Percentiles rank a stretch among this genome's conserved stretches.
Evolutionary conservation across 1,140 invertebrate genomes (phyloP).

Genomic region (Lasioglossum baleicum): DNA sequence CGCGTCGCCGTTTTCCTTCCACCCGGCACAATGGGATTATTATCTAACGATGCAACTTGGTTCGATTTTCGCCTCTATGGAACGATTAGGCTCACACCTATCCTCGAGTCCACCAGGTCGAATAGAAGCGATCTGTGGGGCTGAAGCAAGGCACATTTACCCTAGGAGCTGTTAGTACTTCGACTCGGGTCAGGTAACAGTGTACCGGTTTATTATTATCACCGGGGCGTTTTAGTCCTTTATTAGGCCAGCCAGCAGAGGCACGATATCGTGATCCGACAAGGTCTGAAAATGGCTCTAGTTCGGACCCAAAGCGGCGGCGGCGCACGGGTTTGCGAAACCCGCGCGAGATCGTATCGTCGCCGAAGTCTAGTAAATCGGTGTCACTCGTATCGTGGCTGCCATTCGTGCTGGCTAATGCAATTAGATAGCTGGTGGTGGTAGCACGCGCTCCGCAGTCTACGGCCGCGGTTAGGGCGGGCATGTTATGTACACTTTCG

Average conservation of each 20-base stretch:
- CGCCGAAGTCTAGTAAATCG: constrained; percentile 62
- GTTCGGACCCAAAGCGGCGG: constrained; percentile 12
- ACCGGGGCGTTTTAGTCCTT: constrained; percentile 1
- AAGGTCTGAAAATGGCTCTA: constrained; percentile 23
- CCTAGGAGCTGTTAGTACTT: no score
- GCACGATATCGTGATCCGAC: constrained; percentile 35
- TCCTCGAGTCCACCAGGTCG: no score
- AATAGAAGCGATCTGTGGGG: no score
- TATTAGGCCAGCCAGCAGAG: not conserved
- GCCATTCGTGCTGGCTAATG: constrained; percentile 68
- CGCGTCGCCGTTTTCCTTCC: not conserved
- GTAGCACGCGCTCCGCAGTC: constrained; percentile 68
- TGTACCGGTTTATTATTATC: not conserved
- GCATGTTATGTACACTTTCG: constrained; percentile 70
- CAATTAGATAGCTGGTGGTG: constrained; percentile 68
- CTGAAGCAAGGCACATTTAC: no score
- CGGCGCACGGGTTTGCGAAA: constrained; percentile 50
- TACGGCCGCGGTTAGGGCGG: constrained; percentile 63
- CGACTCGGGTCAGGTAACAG: not conserved
- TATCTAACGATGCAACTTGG: no score
- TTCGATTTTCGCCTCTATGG: no score
- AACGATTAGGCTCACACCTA: no score
- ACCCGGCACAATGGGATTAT: constrained; percentile 1
- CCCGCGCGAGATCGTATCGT: constrained; percentile 51
- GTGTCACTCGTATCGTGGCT: constrained; percentile 63